Evolutionary conservation across 2,888 invertebrate genomes (phyloP).

Genomic region (Hoplodrina blanda): DNA sequence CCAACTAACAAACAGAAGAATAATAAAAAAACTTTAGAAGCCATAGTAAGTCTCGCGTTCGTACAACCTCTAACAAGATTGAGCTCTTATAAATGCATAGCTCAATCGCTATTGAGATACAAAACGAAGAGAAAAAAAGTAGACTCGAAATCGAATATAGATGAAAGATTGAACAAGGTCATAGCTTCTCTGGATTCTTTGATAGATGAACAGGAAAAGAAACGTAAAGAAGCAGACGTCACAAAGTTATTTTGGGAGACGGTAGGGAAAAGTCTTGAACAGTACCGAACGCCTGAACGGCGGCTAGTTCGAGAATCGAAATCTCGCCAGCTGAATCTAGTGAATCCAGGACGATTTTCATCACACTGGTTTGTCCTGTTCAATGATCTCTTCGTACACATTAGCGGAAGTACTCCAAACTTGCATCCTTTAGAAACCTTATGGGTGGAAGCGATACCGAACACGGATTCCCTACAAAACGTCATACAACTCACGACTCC

Average conservation of each 20-base stretch:
- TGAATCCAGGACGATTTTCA: constrained; percentile 93
- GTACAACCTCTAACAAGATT: constrained; percentile 91
- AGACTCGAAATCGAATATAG: constrained; percentile 85
- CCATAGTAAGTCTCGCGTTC: constrained; percentile 91
- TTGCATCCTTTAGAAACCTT: constrained; percentile 93
- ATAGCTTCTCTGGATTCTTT: constrained; percentile 91
- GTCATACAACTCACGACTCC: constrained; percentile 94
- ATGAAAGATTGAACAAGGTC: constrained; percentile 90
- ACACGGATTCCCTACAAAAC: constrained; percentile 91
- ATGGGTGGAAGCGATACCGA: constrained; percentile 95
- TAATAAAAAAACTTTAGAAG: constrained; percentile 90
- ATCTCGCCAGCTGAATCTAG: constrained; percentile 92
- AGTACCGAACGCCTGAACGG: constrained; percentile 91
- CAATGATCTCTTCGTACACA: constrained; percentile 95
- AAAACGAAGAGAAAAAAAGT: constrained; percentile 83
- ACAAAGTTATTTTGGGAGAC: constrained; percentile 94
- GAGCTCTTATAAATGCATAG: constrained; percentile 91
- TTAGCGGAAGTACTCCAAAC: constrained; percentile 92
- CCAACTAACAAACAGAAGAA: constrained; percentile 90
- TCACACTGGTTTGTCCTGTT: constrained; percentile 95
- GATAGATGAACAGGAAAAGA: constrained; percentile 91
- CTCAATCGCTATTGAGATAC: constrained; percentile 89
- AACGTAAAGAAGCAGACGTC: constrained; percentile 92
- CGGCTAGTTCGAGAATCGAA: constrained; percentile 95
- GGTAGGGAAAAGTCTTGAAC: constrained; percentile 92